Evolutionary conservation across 2,888 invertebrate genomes (phyloP), one percentile per base, ranked within the genome.

Genomic region (Theretra japonica): DNA sequence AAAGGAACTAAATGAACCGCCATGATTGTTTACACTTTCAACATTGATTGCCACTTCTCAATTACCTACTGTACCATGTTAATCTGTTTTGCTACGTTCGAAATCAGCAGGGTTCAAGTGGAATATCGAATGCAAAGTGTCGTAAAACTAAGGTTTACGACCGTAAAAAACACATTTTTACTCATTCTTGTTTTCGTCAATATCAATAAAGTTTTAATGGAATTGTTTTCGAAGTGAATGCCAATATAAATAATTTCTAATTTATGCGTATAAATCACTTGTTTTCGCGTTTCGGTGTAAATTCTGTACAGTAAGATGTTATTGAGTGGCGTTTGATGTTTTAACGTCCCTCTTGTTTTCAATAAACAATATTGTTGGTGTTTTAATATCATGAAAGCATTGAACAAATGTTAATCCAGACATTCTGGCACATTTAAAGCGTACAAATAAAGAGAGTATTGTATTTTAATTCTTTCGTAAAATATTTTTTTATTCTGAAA

Each of bases 131-230:
- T 56, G 73, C 78, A 65, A 62, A 41, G 65, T 65, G 48, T 48
- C 65, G 65, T 65, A 48, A 65, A 62, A 65, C 23, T 58, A 25
- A 65, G 41, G 65, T 65, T 65, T 65, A 65, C 65, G 65, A 65
- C 17, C 41, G 48, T 65, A 48, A 65, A 41, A 48, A 23, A 48
- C 62, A n/a, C 62, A 62, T 65, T 65, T 33, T 48, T 65, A 65
- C 48, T 65, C 65, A 48, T 48, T 48, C 77, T 82, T 81, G 81
- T 81, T 83, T 81, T 82, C 72, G 76, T 77, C 78, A 78, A 77
- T 77, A 73, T 75, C 74, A 77, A 74, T 75, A 75, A 83, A 84
- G 74, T 83, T 83, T 79, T 83, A 83, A 83, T 83, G 78, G 81
- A 69, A 75, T 69, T 78, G 77, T 78, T 82, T 77, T 74, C 75